Percentiles rank a stretch among this genome's conserved stretches.
phyloP scores from a whole-genome alignment of 2,113 vertebrate species.

The Ornithorhynchus anatinus region DNA sequence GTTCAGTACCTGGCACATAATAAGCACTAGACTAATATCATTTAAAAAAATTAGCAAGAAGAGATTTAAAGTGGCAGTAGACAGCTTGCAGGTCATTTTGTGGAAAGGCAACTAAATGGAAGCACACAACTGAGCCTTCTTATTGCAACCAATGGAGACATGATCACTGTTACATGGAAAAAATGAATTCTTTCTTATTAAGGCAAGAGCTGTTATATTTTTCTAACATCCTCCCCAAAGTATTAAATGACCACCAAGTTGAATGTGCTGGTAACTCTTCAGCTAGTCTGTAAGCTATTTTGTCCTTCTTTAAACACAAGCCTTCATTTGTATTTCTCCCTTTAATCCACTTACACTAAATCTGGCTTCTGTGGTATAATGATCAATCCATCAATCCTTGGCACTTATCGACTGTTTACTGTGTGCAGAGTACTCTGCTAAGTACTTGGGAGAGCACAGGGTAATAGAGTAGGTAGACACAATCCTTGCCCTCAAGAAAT shows the following conservation, averaged over 20 bases:
- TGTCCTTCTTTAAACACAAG: neutral
- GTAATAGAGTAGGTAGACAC: no score
- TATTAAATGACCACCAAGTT: neutral
- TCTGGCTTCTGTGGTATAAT: neutral
- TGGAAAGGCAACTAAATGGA: no score
- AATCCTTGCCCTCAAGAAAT: no score
- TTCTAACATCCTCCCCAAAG: neutral
- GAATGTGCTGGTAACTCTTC: neutral
- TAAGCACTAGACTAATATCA: no score
- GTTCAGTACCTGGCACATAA: no score
- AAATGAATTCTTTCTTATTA: constrained; percentile 2
- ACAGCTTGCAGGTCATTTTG: no score
- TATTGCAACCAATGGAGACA: neutral
- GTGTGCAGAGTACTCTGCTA: no score
- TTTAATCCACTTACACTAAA: neutral
- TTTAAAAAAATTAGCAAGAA: no score
- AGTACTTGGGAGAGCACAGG: no score
- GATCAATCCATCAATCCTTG: no score
- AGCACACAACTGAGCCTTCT: neutral
- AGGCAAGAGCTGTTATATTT: neutral
- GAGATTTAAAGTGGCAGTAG: no score
- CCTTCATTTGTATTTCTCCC: neutral
- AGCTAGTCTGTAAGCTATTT: neutral
- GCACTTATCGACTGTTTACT: no score
- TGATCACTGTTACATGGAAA: neutral